Evolutionary conservation across 2,113 vertebrate genomes (phyloP).

Genomic region (Neotragus moschatus): DNA sequence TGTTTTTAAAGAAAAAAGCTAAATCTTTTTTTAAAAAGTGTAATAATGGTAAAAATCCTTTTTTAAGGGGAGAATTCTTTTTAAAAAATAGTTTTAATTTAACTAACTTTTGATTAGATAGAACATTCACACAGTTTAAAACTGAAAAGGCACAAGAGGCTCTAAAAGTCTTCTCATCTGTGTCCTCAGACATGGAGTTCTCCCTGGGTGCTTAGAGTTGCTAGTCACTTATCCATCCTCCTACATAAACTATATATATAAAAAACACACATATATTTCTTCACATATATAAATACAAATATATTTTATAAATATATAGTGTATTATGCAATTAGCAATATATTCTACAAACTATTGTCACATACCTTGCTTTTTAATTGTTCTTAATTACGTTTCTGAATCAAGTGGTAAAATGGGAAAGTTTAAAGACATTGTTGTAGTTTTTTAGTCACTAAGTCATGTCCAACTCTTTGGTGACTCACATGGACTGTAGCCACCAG

Average conservation of each 20-base stretch:
- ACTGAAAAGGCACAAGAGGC: neutral
- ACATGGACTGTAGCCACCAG: neutral
- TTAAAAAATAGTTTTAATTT: neutral
- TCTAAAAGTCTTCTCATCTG: neutral
- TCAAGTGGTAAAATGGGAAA: neutral
- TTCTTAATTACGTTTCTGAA: conserved; percentile 1
- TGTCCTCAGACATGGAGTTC: neutral
- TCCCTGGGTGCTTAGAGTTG: neutral
- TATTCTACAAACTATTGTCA: conserved; percentile 14
- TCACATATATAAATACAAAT: neutral
- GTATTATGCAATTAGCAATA: neutral
- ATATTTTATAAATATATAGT: neutral
- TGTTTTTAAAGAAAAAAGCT: neutral
- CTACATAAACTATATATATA: neutral
- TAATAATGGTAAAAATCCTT: neutral
- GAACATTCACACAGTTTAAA: neutral
- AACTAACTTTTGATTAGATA: neutral
- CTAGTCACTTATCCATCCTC: neutral
- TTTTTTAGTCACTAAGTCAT: neutral
- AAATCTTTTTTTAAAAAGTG: neutral
- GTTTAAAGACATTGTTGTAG: neutral
- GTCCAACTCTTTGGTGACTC: neutral
- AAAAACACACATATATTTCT: neutral
- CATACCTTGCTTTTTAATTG: neutral
- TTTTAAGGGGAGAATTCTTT: neutral